Conservation (phyloP, 2,113 vertebrate species). For the Pterocles gutturalis region DNA sequence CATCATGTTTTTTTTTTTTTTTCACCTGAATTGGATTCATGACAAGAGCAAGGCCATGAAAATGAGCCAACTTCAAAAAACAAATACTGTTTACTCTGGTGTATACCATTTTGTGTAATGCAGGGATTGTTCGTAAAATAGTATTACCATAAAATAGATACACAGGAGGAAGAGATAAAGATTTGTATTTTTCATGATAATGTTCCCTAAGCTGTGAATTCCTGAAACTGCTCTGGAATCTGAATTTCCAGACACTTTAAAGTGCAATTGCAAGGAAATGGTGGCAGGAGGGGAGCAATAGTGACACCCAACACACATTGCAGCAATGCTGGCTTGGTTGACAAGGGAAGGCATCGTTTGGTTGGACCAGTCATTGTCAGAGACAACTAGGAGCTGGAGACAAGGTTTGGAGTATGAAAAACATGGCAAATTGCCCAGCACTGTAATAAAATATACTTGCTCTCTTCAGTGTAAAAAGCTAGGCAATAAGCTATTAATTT, state of each 20-base stretch:
- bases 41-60: background rate
- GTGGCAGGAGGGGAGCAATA: background rate
- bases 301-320: background rate
- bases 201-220: background rate
- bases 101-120: background rate
- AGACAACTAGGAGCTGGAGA: background rate
- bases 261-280: background rate
- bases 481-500: background rate
- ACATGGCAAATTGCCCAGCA: background rate
- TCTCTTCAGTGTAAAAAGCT: background rate
- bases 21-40: background rate
- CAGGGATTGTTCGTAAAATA: background rate
- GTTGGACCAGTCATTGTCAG: background rate
- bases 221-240: fast-evolving
- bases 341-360: background rate
- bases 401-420: background rate
- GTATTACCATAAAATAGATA: background rate
- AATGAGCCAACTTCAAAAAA: background rate
- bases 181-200: background rate
- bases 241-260: background rate
- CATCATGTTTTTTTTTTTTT: background rate
- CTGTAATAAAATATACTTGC: background rate
- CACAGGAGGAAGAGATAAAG: background rate
- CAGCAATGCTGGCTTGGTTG: background rate
- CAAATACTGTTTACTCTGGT: background rate